Base-by-base conservation (phyloP, 1,140 invertebrate genomes). In the Drosophila rufa region DNA sequence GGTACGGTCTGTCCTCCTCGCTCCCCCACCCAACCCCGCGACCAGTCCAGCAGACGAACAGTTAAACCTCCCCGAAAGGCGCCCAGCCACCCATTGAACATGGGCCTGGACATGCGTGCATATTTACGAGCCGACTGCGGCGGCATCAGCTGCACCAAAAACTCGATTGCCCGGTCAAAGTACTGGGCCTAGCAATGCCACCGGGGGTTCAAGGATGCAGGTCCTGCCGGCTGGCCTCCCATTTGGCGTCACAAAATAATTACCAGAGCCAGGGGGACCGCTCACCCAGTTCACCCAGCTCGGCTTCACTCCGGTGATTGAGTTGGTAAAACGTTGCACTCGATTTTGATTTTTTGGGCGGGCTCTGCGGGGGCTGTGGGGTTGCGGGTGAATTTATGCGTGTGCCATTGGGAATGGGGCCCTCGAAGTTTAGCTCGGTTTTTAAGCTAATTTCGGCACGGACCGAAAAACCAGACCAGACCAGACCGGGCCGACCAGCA, bases 71-170 rank as follows among this genome's bases (percentile, higher is more conserved):
- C 25, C 46, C 42, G 22, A 73, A 62, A 46, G 0, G 6, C 59
- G n/a, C 22, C 43, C 30, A 51, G 15, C 19, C 33, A 19, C 56
- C 66, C 59, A 55, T 19, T 17, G 61, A 51, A 64, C 76, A 78
- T 71, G 76, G 79, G 58, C 53, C 80, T 75, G 80, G 74, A 85
- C 86, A 87, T 91, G 87, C 82, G 87, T 91, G 82, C 82, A 85
- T 91, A 91, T 91, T 91, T 91, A 91, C 87, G 89, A 91, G 75
- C 70, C 76, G 86, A 65, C 82, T 86, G 87, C 61, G 78, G 79
- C 77, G 74, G 80, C 89, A 91, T 91, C 87, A 91, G 87, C 87
- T 91, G 87, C 87, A 86, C 77, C 79, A 80, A 86, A 91, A 87
- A 82, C 89, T 87, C 87, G 80, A 87, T 86, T 91, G 79, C 73